Evolutionary conservation across 2,113 vertebrate genomes (phyloP).

Genomic region (Oceanodroma tethys): DNA sequence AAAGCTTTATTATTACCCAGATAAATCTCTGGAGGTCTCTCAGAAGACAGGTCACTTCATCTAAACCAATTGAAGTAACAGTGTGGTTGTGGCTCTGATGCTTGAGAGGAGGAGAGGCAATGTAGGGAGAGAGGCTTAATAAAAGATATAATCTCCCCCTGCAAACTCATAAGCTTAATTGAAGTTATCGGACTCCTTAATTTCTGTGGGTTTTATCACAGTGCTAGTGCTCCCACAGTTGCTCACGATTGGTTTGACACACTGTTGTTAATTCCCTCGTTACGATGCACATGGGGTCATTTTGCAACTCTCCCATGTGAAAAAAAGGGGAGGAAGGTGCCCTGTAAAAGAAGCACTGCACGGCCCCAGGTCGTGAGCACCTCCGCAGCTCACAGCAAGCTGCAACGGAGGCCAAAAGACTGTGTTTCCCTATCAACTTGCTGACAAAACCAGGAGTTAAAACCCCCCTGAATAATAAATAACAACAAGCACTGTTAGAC

Average conservation of each 20-base stretch:
- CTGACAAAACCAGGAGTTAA: neutral
- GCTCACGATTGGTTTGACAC: fast-evolving
- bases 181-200: neutral
- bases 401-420: neutral
- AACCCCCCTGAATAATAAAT: neutral
- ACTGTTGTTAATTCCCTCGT: neutral
- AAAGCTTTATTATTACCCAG: neutral
- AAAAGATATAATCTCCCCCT: neutral
- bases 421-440: neutral
- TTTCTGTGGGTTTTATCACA: neutral
- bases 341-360: neutral
- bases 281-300: neutral
- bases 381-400: neutral
- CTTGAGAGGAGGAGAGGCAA: neutral
- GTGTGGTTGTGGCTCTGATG: neutral
- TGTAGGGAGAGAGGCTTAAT: neutral
- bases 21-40: neutral
- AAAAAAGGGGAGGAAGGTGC: neutral
- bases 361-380: fast-evolving
- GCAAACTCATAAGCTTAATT: neutral
- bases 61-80: neutral
- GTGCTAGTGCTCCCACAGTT: neutral
- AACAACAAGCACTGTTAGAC: neutral
- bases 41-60: neutral
- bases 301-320: neutral